Percentiles rank a stretch among this genome's conserved stretches.
Evolutionary conservation across 2,888 invertebrate genomes (phyloP).

Genomic region (Eupithecia abbreviata): DNA sequence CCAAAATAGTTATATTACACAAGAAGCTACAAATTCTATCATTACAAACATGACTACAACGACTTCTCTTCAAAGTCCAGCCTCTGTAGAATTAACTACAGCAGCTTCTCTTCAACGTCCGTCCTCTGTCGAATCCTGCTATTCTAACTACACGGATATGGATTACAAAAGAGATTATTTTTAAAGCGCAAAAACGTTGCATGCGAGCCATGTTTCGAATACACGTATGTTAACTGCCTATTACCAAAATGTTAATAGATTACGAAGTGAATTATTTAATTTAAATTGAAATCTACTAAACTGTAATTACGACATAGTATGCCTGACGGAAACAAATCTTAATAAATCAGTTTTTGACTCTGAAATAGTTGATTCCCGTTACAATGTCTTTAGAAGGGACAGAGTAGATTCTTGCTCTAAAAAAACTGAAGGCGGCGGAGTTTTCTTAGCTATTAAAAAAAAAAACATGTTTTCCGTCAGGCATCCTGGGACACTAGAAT

Average conservation of each 20-base stretch:
- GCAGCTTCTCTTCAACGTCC: constrained; percentile 43
- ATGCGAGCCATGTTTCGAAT: no score
- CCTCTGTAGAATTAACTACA: constrained; percentile 28
- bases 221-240: no score
- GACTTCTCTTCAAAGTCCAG: constrained; percentile 21
- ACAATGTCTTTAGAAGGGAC: constrained; percentile 31
- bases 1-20: constrained; percentile 24
- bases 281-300: no score
- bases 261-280: no score
- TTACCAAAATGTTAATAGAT: no score
- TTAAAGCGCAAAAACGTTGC: no score
- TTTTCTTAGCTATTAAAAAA: constrained; percentile 28
- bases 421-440: constrained; percentile 34
- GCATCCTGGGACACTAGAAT: constrained; percentile 28
- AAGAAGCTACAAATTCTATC: no score
- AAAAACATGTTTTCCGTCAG: constrained; percentile 29
- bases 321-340: no score
- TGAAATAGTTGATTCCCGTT: constrained; percentile 31
- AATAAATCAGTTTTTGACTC: constrained; percentile 18
- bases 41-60: no score
- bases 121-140: constrained; percentile 44
- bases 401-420: constrained; percentile 8
- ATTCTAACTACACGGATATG: constrained; percentile 38
- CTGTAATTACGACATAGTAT: no score
- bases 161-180: no score